These are phyloP conservation scores for Brachyptera putata DNA, from an alignment of 2,888 invertebrate genomes.

Conservation along the genomic window DNA sequence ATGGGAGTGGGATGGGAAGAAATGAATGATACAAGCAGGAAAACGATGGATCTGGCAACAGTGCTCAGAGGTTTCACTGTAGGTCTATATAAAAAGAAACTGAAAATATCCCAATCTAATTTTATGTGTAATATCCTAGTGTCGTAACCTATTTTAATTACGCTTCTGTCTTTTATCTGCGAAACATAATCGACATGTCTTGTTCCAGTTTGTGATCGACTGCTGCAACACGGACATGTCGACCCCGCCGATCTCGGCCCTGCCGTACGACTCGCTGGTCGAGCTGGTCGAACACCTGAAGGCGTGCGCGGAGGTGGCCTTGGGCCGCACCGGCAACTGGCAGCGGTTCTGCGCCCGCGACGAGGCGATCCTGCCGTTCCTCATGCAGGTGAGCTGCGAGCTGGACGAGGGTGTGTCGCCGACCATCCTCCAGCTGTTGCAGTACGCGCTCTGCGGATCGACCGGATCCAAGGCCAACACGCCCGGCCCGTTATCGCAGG, in stretches of 20 bases:
- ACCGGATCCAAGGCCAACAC: background rate
- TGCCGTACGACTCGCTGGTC: conserved; percentile 87
- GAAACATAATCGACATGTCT: no score
- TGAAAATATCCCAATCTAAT: no score
- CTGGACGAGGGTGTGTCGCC: conserved; percentile 88
- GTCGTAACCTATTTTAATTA: no score
- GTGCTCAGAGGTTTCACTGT: no score
- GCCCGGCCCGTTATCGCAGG: no score
- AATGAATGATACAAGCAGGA: no score
- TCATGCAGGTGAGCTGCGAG: conserved; percentile 73
- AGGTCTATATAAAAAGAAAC: no score
- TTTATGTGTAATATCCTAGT: no score
- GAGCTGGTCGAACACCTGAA: conserved; percentile 92
- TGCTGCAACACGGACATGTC: background rate
- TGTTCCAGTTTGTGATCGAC: conserved; percentile 10
- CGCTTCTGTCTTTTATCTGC: no score
- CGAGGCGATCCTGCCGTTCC: conserved; percentile 72
- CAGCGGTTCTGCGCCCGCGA: conserved; percentile 81
- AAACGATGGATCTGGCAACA: no score
- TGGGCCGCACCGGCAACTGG: conserved; percentile 91
- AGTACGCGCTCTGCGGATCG: conserved; percentile 74
- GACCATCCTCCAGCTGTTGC: conserved; percentile 82
- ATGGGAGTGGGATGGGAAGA: no score
- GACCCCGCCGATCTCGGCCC: conserved; percentile 33
- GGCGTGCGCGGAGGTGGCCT: conserved; percentile 89